phyloP scores from a whole-genome alignment of 2,113 vertebrate species.

The Python bivittatus region DNA sequence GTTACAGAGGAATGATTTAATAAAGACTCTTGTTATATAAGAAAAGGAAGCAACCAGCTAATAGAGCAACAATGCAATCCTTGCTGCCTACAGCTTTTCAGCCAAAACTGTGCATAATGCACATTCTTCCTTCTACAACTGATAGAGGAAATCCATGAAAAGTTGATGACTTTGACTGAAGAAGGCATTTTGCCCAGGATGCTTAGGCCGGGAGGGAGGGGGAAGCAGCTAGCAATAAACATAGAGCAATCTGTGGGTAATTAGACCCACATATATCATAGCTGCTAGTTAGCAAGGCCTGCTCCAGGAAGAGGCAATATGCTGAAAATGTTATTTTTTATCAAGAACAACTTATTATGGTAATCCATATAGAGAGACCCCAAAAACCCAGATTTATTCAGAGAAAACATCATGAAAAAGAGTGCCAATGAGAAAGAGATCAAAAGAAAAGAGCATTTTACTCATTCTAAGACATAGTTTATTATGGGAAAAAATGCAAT shows the following conservation, averaged over 20 bases:
- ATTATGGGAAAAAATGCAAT: neutral
- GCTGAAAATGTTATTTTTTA: slow-evolving; percentile 38
- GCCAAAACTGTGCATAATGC: neutral
- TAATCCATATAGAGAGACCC: neutral
- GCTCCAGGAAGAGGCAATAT: neutral
- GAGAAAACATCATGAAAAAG: neutral
- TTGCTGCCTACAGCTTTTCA: slow-evolving; percentile 4
- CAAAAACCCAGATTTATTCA: neutral
- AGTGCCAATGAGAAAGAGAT: neutral
- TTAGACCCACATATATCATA: neutral
- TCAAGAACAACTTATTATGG: slow-evolving; percentile 28
- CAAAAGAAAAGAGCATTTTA: neutral
- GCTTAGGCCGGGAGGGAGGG: neutral
- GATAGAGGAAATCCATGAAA: slow-evolving; percentile 27
- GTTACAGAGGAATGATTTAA: slow-evolving; percentile 52
- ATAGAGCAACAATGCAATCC: slow-evolving; percentile 6
- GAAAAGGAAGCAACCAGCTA: slow-evolving; percentile 11
- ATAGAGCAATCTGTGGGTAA: neutral
- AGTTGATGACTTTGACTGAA: neutral
- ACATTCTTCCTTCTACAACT: neutral
- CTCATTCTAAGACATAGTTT: neutral
- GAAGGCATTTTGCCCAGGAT: slow-evolving; percentile 19
- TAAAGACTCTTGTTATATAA: slow-evolving; percentile 46
- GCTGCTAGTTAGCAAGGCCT: neutral
- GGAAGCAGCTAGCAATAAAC: slow-evolving; percentile 12